These are phyloP conservation scores for Drosophila kohkoa DNA, from an alignment of 1,140 invertebrate genomes.

Conservation along the genomic window DNA sequence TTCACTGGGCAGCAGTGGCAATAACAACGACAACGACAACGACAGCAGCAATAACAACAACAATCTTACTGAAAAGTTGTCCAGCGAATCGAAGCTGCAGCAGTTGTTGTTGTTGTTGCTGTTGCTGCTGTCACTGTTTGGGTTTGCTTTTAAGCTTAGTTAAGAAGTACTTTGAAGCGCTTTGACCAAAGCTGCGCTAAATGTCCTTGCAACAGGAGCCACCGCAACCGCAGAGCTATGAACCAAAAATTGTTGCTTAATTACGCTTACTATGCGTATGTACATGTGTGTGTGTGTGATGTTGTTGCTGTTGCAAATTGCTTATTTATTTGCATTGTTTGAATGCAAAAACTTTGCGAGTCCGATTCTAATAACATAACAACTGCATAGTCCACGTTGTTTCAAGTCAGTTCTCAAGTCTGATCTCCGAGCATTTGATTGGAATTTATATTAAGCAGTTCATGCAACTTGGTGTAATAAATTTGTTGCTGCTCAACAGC, in stretches of 20 bases:
- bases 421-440: conserved; percentile 27
- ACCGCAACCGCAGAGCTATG: neutral
- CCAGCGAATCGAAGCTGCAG: conserved; percentile 60
- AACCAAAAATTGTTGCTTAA: conserved; percentile 66
- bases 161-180: conserved; percentile 74
- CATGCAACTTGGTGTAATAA: conserved; percentile 52
- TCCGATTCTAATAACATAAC: conserved; percentile 56
- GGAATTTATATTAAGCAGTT: conserved; percentile 48
- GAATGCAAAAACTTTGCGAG: conserved; percentile 31
- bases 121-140: conserved; percentile 35
- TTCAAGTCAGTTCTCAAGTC: neutral
- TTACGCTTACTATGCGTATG: conserved; percentile 54
- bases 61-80: conserved; percentile 49
- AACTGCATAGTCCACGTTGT: conserved; percentile 20
- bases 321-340: conserved; percentile 68
- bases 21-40: conserved; percentile 17
- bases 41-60: conserved; percentile 40
- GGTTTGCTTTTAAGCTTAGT: conserved; percentile 75
- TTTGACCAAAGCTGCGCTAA: conserved; percentile 65
- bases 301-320: conserved; percentile 59
- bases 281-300: conserved; percentile 15
- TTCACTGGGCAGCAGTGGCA: conserved; percentile 39
- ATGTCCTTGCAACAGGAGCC: conserved; percentile 45
- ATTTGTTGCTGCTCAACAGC: conserved; percentile 47
- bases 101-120: conserved; percentile 12